Base-by-base conservation (phyloP, 2,113 vertebrate species). In the Rutilus rutilus region DNA sequence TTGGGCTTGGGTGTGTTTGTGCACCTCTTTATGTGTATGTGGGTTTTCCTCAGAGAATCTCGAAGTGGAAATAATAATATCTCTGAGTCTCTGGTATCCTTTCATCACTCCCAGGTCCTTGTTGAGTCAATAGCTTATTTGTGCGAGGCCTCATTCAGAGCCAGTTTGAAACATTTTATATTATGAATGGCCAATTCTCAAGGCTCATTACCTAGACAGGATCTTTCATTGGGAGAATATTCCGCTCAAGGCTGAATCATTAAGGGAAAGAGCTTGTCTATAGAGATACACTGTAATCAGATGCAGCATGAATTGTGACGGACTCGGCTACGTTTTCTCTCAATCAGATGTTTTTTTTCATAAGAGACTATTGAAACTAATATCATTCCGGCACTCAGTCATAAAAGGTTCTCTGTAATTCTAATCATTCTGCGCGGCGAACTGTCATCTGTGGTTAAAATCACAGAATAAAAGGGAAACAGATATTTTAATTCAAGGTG, bases 41-140 rank as follows among this genome's bases (percentile, higher is more conserved):
- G 64, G 52, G 73, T 14, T 67, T 74, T 87, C 52, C 65, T 89
- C 86, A 67, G 54, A 90, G 76, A 86, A 52, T 80, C 74, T 36
- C 5, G 84, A 80, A 87, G 84, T 90, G 65, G 86, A 81, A 77
- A 86, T 89, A 89, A 85, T 82, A 57, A 64, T 54, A 87, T 71
- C 12, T 47, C 75, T 4, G 12, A 60, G 82, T 86, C 67, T 86
- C 85, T 67, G 30, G 23, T 86, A 87, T 69, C 84, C 88, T 57
- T 82, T 89, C 88, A 87, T 90, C 88, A 77, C 75, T 54, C 42
- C 6, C 50, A 86, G 86, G 87, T 92, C 89, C 89, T 54, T 47
- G 80, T 76, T 74, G 76, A 77, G 84, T 91, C 91, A 87, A 73
- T 83, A 54, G 86, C 27, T 88, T 87, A 74, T 87, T 84, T 89